Percentiles rank a stretch among this genome's conserved stretches.
phyloP scores from a whole-genome alignment of 23 tunicate species.

The Halocynthia roretzi region DNA sequence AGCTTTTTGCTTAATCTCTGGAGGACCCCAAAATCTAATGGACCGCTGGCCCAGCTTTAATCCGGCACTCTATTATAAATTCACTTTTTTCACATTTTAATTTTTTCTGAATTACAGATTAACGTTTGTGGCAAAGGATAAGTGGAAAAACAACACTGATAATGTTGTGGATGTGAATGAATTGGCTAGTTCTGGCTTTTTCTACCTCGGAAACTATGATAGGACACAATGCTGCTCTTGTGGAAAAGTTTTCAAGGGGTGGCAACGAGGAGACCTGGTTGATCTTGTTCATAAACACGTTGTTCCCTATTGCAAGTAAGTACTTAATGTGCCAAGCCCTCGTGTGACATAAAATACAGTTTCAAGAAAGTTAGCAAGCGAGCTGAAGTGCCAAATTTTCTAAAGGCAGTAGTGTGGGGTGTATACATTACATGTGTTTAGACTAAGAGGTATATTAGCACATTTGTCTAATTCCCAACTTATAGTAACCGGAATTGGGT shows the following conservation, averaged over 20 bases:
- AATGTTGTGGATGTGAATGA: neutral
- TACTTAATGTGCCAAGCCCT: neutral
- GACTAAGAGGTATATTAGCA: too few species aligned
- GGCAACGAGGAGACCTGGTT: slow-evolving; percentile 6
- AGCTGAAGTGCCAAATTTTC: too few species aligned
- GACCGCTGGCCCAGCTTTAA: too few species aligned
- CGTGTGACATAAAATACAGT: too few species aligned
- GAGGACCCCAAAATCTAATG: too few species aligned
- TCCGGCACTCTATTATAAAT: too few species aligned
- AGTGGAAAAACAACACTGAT: slow-evolving; percentile 7
- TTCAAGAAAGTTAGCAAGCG: too few species aligned
- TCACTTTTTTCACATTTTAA: neutral
- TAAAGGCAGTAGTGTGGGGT: too few species aligned
- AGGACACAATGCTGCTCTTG: slow-evolving; percentile 23
- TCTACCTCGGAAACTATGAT: slow-evolving; percentile 9
- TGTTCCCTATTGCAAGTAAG: slow-evolving; percentile 3
- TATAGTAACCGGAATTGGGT: too few species aligned
- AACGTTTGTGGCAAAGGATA: neutral
- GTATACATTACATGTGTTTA: too few species aligned
- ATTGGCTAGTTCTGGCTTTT: slow-evolving; percentile 8
- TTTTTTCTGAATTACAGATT: neutral
- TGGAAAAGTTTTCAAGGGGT: neutral
- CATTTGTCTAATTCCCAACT: too few species aligned
- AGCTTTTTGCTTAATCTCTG: too few species aligned
- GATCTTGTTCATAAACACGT: neutral